These are phyloP conservation scores for Pteria penguin DNA, from an alignment of 2,888 invertebrate genomes.

Conservation along the genomic window DNA sequence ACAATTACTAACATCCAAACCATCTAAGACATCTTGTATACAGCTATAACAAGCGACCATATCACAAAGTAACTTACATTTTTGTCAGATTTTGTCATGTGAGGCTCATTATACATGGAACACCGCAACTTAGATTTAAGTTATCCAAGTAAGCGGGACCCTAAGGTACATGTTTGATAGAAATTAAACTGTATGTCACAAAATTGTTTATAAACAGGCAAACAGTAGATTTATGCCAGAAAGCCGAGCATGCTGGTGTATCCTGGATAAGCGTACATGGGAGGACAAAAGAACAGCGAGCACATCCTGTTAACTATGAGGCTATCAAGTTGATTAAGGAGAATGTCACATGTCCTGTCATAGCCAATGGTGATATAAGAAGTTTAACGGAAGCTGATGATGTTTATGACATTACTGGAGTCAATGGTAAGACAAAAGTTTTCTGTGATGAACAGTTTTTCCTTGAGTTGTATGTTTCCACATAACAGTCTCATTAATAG, in stretches of 20 bases:
- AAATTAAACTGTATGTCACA: too few species aligned
- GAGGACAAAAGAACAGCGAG: constrained; percentile 90
- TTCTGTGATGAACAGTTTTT: neutral
- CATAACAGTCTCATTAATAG: too few species aligned
- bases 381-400: constrained; percentile 86
- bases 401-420: constrained; percentile 85
- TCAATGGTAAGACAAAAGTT: constrained; percentile 82
- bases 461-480: neutral
- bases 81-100: too few species aligned
- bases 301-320: constrained; percentile 85
- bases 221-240: constrained; percentile 90
- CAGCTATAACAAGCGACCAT: too few species aligned
- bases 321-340: constrained; percentile 87
- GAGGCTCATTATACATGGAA: too few species aligned
- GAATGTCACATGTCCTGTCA: constrained; percentile 88
- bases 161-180: too few species aligned
- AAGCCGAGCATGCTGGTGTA: constrained; percentile 91
- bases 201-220: constrained; percentile 69
- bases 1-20: too few species aligned
- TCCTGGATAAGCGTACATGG: constrained; percentile 95
- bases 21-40: too few species aligned
- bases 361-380: constrained; percentile 95
- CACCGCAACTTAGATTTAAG: too few species aligned
- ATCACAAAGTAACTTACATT: too few species aligned
- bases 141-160: too few species aligned